Base-by-base conservation (phyloP, 2,888 invertebrate genomes). In the Chloroclystis v-ata region DNA sequence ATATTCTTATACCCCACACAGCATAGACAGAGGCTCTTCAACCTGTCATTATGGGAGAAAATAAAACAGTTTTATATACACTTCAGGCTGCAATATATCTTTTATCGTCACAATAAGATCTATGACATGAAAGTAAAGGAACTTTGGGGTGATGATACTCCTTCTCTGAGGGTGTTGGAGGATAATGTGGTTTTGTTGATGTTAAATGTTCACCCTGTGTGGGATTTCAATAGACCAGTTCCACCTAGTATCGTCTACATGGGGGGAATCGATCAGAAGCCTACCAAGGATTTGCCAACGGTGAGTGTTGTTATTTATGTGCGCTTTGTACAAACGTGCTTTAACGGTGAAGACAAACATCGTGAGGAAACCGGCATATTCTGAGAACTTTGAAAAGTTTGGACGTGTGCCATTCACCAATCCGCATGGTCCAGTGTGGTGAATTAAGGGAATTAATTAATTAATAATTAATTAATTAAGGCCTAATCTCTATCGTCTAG, bases 151-250 rank as follows among this genome's bases (percentile, higher is more conserved):
- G 29, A 52, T 2, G 51, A 65, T 38, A 43, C 54, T 1, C 67
- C 66, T 1, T 13, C 39, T 4, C 3, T 66, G 1, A 6, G 39
- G 1, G 65, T 66, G 4, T 49, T 73, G 13, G 50, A 48, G 3
- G 59, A 60, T 2, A 67, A 67, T 43, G 52, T 78, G 0, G 74
- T 75, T 43, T 54, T 85, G 62, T 43, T 83, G 25, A 72, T 87
- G 49, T 47, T 82, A 1, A 86, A 86, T 52, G 57, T 65, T 0
- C 72, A 85, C 60, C 75, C 78, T 2, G 46, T 78, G 32, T 74
- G 76, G 60, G 69, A 69, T 24, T 52, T 56, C 0, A 69, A 72
- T 46, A 63, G 79, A 14, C 85, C 87, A 0, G 59, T 76, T 7
- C 70, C 82, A 4, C 79, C 83, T 0, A 69, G 67, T 43, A 57